Conservation (phyloP, 2,888 invertebrate genomes). For the Vanessa cardui region DNA sequence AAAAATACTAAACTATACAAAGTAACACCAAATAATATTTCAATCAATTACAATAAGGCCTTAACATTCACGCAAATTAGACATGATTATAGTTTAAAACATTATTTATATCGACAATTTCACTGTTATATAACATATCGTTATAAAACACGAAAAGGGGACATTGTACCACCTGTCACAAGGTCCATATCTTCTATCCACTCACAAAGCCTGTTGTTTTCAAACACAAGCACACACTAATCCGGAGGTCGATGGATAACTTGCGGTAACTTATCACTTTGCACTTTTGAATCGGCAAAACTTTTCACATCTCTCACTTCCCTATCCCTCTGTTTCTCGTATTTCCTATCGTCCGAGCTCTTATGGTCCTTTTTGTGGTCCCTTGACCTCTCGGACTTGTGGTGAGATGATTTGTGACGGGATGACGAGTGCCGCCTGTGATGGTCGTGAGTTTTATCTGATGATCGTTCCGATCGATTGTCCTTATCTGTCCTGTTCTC, state of each 20-base stretch:
- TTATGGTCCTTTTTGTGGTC: constrained; percentile 61
- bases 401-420: constrained; percentile 65
- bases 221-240: constrained; percentile 47
- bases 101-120: background rate
- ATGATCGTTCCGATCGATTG: constrained; percentile 39
- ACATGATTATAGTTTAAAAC: no score
- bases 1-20: background rate
- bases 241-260: constrained; percentile 68
- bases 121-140: background rate
- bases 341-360: constrained; percentile 55
- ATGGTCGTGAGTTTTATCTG: constrained; percentile 52
- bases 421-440: constrained; percentile 68
- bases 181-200: constrained; percentile 25
- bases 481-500: constrained; percentile 37
- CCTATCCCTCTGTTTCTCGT: constrained; percentile 53
- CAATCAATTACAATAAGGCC: background rate
- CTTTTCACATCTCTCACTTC: constrained; percentile 39
- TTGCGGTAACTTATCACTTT: constrained; percentile 58
- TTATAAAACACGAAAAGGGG: background rate
- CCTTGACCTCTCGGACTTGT: constrained; percentile 58
- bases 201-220: constrained; percentile 21
- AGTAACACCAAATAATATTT: background rate
- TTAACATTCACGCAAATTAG: background rate
- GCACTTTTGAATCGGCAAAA: constrained; percentile 43
- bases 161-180: constrained; percentile 21